Evolutionary conservation across 2,888 invertebrate genomes (phyloP).

Genomic region (Andrena dorsata): DNA sequence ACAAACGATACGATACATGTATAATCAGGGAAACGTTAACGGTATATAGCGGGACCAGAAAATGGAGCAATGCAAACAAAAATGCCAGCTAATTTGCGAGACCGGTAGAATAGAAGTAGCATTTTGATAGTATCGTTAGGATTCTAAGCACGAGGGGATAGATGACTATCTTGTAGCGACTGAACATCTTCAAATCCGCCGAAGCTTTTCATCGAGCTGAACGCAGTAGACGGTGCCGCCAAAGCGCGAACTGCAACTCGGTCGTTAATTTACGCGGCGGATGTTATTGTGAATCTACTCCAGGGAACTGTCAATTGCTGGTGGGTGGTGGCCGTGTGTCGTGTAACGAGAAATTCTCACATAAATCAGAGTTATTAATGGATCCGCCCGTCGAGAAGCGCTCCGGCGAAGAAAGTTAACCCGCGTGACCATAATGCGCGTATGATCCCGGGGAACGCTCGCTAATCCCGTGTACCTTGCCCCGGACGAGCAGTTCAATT

Average conservation of each 20-base stretch:
- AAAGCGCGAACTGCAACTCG: conserved; percentile 71
- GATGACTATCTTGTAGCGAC: not conserved
- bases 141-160: too few relatives aligned
- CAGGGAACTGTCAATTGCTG: conserved; percentile 71
- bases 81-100: too few relatives aligned
- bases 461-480: conserved; percentile 44
- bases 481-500: conserved; percentile 40
- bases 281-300: conserved; percentile 68
- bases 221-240: conserved; percentile 53
- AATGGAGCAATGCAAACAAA: too few relatives aligned
- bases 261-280: conserved; percentile 73
- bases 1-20: too few relatives aligned
- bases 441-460: conserved; percentile 41
- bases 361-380: conserved; percentile 75
- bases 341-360: conserved; percentile 71
- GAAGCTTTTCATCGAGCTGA: conserved; percentile 60
- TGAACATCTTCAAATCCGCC: conserved; percentile 46
- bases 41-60: too few relatives aligned
- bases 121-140: too few relatives aligned
- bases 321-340: conserved; percentile 55
- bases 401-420: conserved; percentile 53
- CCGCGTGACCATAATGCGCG: conserved; percentile 28
- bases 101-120: too few relatives aligned
- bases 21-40: too few relatives aligned
- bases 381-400: conserved; percentile 50